Base-by-base conservation (phyloP, 2,113 vertebrate species). In the Microtus ochrogaster region DNA sequence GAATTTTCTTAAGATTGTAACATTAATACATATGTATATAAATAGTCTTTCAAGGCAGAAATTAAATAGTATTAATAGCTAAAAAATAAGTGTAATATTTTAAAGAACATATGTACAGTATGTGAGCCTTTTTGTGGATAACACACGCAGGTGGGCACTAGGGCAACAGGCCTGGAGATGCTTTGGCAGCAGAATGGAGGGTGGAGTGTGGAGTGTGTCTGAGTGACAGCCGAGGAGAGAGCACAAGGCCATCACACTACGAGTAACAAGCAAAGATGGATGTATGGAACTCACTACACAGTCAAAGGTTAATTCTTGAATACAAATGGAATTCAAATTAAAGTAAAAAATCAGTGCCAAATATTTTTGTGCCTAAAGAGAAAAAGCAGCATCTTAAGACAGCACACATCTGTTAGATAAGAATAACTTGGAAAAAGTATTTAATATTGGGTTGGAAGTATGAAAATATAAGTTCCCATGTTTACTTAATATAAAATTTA, bases 371-470 rank as follows among this genome's bases (percentile, higher is more conserved):
- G 16, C 2, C 13, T 47, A 85, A 72, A 94, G 58, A 72, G 41
- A 76, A 83, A 97, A 93, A 89, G 72, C 9, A 86, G 1, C 14
- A 70, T 72, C 8, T 28, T 22, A 36, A 41, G 3, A 58, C 92
- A 22, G 14, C 65, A 36, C 24, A 49, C 65, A 82, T 28, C 7
- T 68, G 52, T 79, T 44, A 77, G 41, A 73, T 11, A 92, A 63
- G 74, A 82, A 2, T 77, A 83, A 63, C 26, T 41, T 41, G 24
- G 14, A 41, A 30, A 61, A 81, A 70, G 24, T 89, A 55, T 68
- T 81, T 92, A 89, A 78, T 73, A 79, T 90, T 81, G 49, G 94
- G 92, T 16, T n/a, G 5, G 28, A 95, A 81, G 82, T 82, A 63
- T 11, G 24, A 84, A 49, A 77, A 70, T 11, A 44, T 39, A 91